phyloP scores from a whole-genome alignment of 1,140 invertebrate species.

The Temnothorax curvispinosus region DNA sequence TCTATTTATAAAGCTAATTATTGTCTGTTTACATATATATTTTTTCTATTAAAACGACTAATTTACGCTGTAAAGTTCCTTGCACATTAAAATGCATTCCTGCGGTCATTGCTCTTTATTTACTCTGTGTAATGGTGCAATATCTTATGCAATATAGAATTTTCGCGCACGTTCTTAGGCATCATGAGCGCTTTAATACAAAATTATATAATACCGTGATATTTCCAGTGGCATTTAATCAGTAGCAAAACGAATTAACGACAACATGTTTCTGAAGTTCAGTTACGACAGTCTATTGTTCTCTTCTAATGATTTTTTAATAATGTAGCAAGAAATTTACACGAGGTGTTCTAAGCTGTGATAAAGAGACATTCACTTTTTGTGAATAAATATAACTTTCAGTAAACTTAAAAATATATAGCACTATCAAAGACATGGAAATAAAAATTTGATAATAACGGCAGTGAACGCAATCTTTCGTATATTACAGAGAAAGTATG shows the following conservation, averaged over 20 bases:
- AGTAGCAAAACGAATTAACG: not conserved
- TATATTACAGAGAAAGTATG: conserved; percentile 16
- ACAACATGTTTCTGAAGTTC: not conserved
- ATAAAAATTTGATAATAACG: not conserved
- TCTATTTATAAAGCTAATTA: not conserved
- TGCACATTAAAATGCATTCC: not conserved
- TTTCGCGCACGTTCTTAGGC: not conserved
- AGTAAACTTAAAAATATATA: not conserved
- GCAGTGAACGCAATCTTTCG: not conserved
- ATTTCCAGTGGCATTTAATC: not conserved
- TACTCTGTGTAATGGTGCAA: not conserved
- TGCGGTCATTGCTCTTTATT: conserved; percentile 7
- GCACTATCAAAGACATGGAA: not conserved
- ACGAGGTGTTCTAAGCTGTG: not conserved
- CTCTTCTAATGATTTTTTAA: not conserved
- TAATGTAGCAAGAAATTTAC: not conserved
- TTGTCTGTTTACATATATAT: not conserved
- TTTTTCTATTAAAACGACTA: not conserved
- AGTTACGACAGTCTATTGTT: not conserved
- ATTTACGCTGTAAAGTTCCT: not conserved
- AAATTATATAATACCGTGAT: not conserved
- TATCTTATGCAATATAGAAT: conserved; percentile 15
- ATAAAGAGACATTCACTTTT: not conserved
- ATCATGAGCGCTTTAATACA: not conserved
- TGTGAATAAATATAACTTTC: not conserved